Percentiles rank a stretch among this genome's conserved stretches.
phyloP scores from a whole-genome alignment of 2,797 vertebrate genomes.

The Tragelaphus eurycerus region DNA sequence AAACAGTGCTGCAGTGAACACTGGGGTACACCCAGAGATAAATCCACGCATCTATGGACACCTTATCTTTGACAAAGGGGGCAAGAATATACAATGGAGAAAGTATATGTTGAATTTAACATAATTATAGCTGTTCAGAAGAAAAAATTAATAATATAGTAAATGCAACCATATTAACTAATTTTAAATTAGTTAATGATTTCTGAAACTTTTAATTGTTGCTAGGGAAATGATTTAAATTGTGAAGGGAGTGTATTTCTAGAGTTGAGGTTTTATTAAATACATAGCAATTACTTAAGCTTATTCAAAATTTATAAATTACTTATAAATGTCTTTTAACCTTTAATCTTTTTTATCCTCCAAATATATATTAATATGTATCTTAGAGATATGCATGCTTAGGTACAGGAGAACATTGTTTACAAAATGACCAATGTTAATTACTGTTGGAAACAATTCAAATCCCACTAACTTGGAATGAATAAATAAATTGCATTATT shows the following conservation, averaged over 20 bases:
- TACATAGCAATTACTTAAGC: neutral
- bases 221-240: neutral
- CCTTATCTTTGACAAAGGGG: too few species aligned
- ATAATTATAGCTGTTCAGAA: neutral
- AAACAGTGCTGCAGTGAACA: too few species aligned
- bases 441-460: neutral
- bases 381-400: neutral
- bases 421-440: neutral
- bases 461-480: neutral
- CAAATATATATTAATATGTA: neutral
- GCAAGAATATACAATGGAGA: too few species aligned
- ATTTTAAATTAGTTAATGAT: neutral
- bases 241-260: neutral
- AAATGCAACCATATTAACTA: neutral
- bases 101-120: neutral
- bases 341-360: neutral
- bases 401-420: neutral
- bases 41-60: too few species aligned
- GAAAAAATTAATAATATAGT: neutral
- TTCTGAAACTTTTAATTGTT: constrained; percentile 9
- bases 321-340: neutral
- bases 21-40: too few species aligned
- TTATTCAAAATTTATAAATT: neutral
- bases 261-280: neutral
- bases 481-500: neutral